phyloP scores from a whole-genome alignment of 2,797 vertebrate genomes.

The Caiman crocodilus region DNA sequence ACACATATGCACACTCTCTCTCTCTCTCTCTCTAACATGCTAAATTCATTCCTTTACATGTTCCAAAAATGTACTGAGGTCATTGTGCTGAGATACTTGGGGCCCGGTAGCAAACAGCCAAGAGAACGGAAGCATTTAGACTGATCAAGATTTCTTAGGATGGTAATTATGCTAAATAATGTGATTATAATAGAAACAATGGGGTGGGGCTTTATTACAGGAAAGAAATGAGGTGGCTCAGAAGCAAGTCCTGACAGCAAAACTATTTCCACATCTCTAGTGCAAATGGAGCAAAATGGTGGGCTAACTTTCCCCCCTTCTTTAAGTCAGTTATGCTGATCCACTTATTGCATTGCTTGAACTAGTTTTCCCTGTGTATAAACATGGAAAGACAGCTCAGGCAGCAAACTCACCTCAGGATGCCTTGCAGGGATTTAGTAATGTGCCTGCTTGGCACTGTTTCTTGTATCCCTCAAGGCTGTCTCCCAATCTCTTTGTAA shows the following conservation, averaged over 20 bases:
- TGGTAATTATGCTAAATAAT: conserved; percentile 64
- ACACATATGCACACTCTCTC: not conserved
- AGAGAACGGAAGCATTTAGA: conserved; percentile 49
- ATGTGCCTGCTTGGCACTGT: conserved; percentile 76
- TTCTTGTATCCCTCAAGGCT: conserved; percentile 81
- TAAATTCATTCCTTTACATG: conserved; percentile 38
- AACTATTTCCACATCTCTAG: conserved; percentile 69
- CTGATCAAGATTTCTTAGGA: conserved; percentile 60
- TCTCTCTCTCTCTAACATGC: not conserved
- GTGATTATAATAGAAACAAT: conserved; percentile 63
- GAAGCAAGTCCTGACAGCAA: conserved; percentile 66
- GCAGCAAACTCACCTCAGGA: conserved; percentile 73
- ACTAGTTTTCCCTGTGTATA: conserved; percentile 73
- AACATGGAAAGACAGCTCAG: conserved; percentile 68
- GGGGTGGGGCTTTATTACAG: conserved; percentile 66
- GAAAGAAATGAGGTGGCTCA: conserved; percentile 56
- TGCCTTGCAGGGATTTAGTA: conserved; percentile 77
- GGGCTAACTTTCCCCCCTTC: conserved; percentile 59
- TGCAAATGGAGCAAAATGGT: conserved; percentile 60
- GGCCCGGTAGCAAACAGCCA: conserved; percentile 30
- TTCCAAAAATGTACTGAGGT: conserved; percentile 26
- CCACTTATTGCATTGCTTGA: conserved; percentile 67
- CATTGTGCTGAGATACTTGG: conserved; percentile 43
- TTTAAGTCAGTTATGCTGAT: conserved; percentile 68
- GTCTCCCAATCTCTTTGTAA: conserved; percentile 80